Conservation (phyloP, 2,888 invertebrate genomes). For the Lapara coniferarum region DNA sequence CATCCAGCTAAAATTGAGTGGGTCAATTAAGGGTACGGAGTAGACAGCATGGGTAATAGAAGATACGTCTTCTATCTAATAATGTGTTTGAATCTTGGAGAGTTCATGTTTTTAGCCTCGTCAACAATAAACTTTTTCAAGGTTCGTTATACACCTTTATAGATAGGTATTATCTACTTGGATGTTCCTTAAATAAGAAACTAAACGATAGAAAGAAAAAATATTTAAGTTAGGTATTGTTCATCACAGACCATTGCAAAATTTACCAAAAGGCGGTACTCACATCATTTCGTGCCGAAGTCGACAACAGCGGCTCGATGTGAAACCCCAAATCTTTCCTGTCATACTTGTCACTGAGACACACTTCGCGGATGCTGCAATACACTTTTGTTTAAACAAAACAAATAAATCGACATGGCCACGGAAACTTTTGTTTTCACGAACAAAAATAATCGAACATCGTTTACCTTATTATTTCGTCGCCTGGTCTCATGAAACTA, state of each 20-base stretch:
- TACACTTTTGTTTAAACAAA: conserved; percentile 42
- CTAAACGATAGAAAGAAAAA: too few species aligned
- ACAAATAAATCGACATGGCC: conserved; percentile 60
- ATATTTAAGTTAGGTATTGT: too few species aligned
- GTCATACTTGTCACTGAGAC: conserved; percentile 72
- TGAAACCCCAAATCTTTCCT: conserved; percentile 66
- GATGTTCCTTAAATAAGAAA: too few species aligned
- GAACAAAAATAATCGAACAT: conserved; percentile 46
- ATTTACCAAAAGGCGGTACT: conserved; percentile 39
- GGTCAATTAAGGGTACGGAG: not conserved
- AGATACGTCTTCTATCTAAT: not conserved
- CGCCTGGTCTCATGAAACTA: conserved; percentile 69
- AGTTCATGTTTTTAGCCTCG: not conserved
- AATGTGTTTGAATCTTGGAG: too few species aligned
- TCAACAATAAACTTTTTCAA: not conserved
- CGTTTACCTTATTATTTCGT: conserved; percentile 76
- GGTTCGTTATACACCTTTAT: not conserved
- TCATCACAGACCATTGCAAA: not conserved
- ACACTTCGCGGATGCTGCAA: conserved; percentile 75
- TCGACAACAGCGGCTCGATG: conserved; percentile 59
- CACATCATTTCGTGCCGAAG: conserved; percentile 64
- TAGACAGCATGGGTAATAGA: not conserved
- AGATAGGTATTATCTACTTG: too few species aligned
- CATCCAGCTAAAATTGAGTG: conserved; percentile 50
- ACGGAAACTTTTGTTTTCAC: conserved; percentile 49